phyloP scores from a whole-genome alignment of 2,888 invertebrate genomes.

The Tetranychus truncatus region DNA sequence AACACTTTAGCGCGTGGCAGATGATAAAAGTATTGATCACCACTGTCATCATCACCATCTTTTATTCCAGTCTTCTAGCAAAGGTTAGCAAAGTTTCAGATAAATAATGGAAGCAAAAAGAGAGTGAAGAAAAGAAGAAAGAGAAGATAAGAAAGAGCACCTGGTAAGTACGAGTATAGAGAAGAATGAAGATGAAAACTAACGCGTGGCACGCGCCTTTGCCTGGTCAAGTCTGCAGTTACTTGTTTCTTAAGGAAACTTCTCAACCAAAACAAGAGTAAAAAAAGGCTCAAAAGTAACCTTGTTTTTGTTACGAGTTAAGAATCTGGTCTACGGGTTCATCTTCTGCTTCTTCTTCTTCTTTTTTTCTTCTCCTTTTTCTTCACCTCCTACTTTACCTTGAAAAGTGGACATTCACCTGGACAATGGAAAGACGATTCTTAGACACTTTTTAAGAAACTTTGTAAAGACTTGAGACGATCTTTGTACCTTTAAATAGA shows the following conservation, averaged over 20 bases:
- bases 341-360: not conserved
- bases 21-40: not conserved
- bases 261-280: not conserved
- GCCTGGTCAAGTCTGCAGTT: not conserved
- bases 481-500: not conserved
- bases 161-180: not conserved
- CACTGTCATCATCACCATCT: not conserved
- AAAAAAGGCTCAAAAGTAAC: not conserved
- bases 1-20: not conserved
- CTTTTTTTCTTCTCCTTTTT: too few species aligned
- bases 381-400: not conserved
- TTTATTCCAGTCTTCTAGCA: not conserved
- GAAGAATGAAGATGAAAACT: not conserved
- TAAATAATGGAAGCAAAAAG: not conserved
- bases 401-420: not conserved
- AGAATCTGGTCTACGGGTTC: not conserved
- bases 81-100: not conserved
- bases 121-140: not conserved
- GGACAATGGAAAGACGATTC: not conserved
- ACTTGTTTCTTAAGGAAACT: not conserved
- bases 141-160: not conserved
- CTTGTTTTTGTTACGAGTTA: not conserved
- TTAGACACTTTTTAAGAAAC: not conserved
- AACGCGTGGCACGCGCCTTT: not conserved
- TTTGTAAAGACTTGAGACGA: not conserved